These are phyloP conservation scores for Ceramica pisi DNA, from an alignment of 2,888 invertebrate species.

Conservation along the genomic window DNA sequence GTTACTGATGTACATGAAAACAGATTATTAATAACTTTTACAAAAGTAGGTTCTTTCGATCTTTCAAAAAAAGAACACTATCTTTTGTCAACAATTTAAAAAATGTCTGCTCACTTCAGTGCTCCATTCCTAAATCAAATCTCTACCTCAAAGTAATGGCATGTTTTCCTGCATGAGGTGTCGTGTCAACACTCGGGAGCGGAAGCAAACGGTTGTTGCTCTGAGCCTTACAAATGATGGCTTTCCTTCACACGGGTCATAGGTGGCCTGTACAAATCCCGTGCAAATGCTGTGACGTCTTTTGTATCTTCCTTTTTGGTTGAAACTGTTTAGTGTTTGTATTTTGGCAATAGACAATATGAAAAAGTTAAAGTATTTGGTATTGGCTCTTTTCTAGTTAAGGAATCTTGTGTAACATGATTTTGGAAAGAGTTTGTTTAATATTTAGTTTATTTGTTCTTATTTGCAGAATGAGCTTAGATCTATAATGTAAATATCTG, in stretches of 20 bases:
- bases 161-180: conserved; percentile 58
- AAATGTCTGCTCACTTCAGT: neutral
- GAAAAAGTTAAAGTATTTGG: neutral
- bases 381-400: too few species aligned
- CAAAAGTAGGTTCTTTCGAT: too few species aligned
- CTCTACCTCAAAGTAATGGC: conserved; percentile 50
- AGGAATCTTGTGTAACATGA: too few species aligned
- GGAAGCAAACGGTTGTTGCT: conserved; percentile 64
- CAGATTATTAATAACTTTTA: too few species aligned
- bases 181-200: conserved; percentile 69
- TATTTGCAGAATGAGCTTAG: too few species aligned
- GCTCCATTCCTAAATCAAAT: conserved; percentile 50
- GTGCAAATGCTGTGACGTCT: conserved; percentile 45
- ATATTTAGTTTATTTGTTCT: too few species aligned
- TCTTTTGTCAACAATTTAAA: too few species aligned
- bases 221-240: conserved; percentile 75
- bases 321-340: neutral
- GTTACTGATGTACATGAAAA: too few species aligned
- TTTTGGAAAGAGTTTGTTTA: too few species aligned
- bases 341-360: neutral
- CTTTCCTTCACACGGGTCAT: conserved; percentile 53
- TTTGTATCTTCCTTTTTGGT: conserved; percentile 22
- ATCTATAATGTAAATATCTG: too few species aligned
- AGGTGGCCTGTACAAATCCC: conserved; percentile 39
- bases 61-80: neutral